A percentile compares a stretch with the other conserved stretches of the same genome.
Conservation (phyloP, 2,888 invertebrate species). For the Morpho deidamia region DNA sequence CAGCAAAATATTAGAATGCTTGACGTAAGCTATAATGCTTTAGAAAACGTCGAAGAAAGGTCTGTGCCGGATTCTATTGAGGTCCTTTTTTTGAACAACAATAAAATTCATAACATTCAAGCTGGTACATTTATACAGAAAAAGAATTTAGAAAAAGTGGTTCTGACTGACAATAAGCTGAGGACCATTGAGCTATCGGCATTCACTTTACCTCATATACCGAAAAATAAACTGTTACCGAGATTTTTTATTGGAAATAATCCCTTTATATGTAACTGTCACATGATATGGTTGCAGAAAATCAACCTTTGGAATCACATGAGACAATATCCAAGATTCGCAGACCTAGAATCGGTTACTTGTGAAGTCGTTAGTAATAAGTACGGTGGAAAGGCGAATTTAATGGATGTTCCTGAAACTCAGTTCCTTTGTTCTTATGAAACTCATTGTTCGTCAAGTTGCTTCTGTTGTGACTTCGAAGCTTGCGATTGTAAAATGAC, state of each 20-base stretch:
- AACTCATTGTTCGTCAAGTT: slow-evolving; percentile 89
- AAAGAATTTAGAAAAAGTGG: slow-evolving; percentile 84
- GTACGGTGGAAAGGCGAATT: slow-evolving; percentile 80
- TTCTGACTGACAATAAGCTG: slow-evolving; percentile 86
- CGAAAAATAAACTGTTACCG: slow-evolving; percentile 82
- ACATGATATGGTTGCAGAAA: slow-evolving; percentile 90
- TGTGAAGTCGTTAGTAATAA: slow-evolving; percentile 85
- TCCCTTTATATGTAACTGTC: slow-evolving; percentile 91
- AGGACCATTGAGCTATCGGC: slow-evolving; percentile 85
- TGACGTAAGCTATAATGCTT: slow-evolving; percentile 86
- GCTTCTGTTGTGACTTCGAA: slow-evolving; percentile 93
- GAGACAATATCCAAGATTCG: slow-evolving; percentile 86
- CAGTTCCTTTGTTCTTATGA: slow-evolving; percentile 90
- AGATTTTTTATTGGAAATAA: slow-evolving; percentile 89
- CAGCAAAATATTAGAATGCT: slow-evolving; percentile 84
- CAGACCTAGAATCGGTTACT: slow-evolving; percentile 86
- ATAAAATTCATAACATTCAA: slow-evolving; percentile 83
- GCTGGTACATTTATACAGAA: slow-evolving; percentile 86
- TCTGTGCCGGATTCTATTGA: slow-evolving; percentile 87
- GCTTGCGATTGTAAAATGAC: slow-evolving; percentile 94
- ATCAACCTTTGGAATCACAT: slow-evolving; percentile 86
- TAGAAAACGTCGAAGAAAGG: slow-evolving; percentile 82
- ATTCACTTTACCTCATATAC: slow-evolving; percentile 82
- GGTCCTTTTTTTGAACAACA: slow-evolving; percentile 86
- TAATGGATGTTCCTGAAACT: slow-evolving; percentile 83